These are phyloP conservation scores for Ericerus pela DNA, from an alignment of 1,140 invertebrate genomes.

Conservation along the genomic window DNA sequence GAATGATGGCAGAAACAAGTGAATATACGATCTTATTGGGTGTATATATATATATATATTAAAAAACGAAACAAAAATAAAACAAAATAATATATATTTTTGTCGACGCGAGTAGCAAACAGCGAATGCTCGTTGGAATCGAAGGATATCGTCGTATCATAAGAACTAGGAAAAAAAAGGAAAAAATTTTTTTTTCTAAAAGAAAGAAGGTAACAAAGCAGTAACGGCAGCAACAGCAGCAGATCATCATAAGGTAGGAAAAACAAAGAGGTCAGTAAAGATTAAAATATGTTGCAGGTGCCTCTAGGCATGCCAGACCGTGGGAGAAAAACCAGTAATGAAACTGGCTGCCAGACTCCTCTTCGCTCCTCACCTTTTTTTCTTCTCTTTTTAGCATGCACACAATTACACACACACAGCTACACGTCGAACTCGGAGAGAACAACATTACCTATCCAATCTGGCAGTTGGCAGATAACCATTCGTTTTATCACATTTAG, in stretches of 20 bases:
- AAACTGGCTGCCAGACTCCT: neutral
- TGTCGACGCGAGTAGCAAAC: too few relatives aligned
- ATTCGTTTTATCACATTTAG: neutral
- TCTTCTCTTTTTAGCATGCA: neutral
- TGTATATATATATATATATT: too few relatives aligned
- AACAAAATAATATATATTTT: too few relatives aligned
- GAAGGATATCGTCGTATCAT: too few relatives aligned
- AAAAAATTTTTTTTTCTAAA: too few relatives aligned
- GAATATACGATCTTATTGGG: too few relatives aligned
- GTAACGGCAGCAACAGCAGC: neutral
- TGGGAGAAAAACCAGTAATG: neutral
- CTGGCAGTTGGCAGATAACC: neutral
- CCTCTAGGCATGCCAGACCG: constrained; percentile 8
- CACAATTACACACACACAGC: neutral
- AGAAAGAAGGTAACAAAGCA: neutral
- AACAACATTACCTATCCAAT: neutral
- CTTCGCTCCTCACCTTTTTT: neutral
- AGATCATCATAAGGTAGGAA: constrained; percentile 10
- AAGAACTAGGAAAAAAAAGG: too few relatives aligned
- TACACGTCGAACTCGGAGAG: neutral
- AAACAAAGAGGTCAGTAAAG: constrained; percentile 11
- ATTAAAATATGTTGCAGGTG: constrained; percentile 9
- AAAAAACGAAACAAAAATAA: too few relatives aligned
- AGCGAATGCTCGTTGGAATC: too few relatives aligned
- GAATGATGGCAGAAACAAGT: too few relatives aligned